Evolutionary conservation across 2,113 vertebrate genomes (phyloP).

Genomic region (Nibea coibor): DNA sequence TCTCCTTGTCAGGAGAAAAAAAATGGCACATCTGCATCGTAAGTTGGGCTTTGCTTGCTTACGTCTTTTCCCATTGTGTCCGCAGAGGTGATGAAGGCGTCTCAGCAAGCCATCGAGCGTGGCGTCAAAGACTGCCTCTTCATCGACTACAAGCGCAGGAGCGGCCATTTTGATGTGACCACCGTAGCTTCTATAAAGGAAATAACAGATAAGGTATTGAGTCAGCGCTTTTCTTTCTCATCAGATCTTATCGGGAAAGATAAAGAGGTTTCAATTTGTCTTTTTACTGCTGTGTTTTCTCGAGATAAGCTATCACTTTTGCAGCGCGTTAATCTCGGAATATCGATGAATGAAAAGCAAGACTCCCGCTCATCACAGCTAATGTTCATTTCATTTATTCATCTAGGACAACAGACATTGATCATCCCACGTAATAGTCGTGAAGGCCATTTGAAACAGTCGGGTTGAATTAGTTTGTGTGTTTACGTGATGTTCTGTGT

Average conservation of each 20-base stretch:
- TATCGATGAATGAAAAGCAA: not conserved
- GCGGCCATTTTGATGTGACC: slow-evolving; percentile 98
- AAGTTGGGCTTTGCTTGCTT: too few species aligned
- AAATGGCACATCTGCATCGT: too few species aligned
- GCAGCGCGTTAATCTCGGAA: slow-evolving; percentile 2
- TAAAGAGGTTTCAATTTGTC: slow-evolving; percentile 40
- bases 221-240: slow-evolving; percentile 8
- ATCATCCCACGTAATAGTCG: not conserved
- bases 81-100: slow-evolving; percentile 99
- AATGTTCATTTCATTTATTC: not conserved
- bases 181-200: slow-evolving; percentile 98
- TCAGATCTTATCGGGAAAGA: slow-evolving; percentile 37
- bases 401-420: too few species aligned
- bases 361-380: not conserved
- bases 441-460: not conserved
- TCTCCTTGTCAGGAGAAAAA: not conserved
- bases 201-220: slow-evolving; percentile 93
- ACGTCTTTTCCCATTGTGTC: slow-evolving; percentile 11
- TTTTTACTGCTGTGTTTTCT: slow-evolving; percentile 45
- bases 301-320: slow-evolving; percentile 33
- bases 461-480: not conserved
- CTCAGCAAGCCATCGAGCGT: slow-evolving; percentile 97
- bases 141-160: slow-evolving; percentile 97
- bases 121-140: slow-evolving; percentile 98
- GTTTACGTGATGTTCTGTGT: not conserved